phyloP scores from a whole-genome alignment of 2,888 invertebrate genomes.

The Parelbella ahira region DNA sequence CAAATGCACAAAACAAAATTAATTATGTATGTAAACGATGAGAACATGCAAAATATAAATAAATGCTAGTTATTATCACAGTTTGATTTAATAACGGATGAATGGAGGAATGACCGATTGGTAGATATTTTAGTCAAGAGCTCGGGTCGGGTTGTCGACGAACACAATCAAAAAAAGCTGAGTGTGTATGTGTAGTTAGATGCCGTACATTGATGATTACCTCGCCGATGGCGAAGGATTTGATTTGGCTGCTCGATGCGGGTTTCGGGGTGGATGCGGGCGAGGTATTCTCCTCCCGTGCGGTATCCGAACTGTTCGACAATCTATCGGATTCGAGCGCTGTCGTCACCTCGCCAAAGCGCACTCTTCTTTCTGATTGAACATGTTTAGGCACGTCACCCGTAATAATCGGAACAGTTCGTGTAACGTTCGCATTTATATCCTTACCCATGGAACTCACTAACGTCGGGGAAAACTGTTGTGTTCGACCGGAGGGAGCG shows the following conservation, averaged over 20 bases:
- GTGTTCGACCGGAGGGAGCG: conserved; percentile 42
- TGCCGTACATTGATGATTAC: conserved; percentile 75
- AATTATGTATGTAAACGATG: conserved; percentile 52
- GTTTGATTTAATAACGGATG: conserved; percentile 48
- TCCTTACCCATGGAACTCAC: conserved; percentile 56
- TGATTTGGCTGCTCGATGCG: conserved; percentile 77
- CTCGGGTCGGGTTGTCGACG: conserved; percentile 64
- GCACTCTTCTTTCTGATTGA: conserved; percentile 75
- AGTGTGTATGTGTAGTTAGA: conserved; percentile 59
- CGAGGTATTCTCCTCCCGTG: conserved; percentile 59
- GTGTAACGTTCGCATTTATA: conserved; percentile 62
- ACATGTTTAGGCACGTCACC: conserved; percentile 58
- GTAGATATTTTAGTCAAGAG: conserved; percentile 59
- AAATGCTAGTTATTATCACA: conserved; percentile 67
- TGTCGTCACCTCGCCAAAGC: conserved; percentile 70
- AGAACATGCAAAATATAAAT: conserved; percentile 73
- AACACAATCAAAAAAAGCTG: conserved; percentile 79
- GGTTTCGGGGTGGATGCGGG: conserved; percentile 63
- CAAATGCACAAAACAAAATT: conserved; percentile 49
- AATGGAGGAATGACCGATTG: conserved; percentile 53
- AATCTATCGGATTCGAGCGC: conserved; percentile 59
- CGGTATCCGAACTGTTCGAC: conserved; percentile 59
- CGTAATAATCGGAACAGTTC: conserved; percentile 44
- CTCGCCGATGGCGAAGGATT: conserved; percentile 80
- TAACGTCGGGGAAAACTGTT: conserved; percentile 47